Evolutionary conservation across 2,797 vertebrate species (phyloP).

Genomic region (Microcaecilia unicolor): DNA sequence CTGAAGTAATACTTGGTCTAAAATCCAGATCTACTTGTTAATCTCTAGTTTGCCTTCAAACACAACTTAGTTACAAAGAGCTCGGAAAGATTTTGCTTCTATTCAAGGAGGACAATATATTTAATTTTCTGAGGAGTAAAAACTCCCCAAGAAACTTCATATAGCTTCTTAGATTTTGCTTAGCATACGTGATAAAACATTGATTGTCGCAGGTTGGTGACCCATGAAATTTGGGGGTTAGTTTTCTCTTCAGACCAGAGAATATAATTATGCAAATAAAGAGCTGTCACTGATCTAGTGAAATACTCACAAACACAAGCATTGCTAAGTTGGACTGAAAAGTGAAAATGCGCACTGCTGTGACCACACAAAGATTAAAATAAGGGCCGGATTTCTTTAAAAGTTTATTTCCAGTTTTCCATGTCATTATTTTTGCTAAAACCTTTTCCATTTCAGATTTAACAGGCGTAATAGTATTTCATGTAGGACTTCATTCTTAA

Average conservation of each 20-base stretch:
- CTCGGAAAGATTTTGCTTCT: slow-evolving; percentile 52
- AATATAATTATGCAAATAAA: slow-evolving; percentile 99
- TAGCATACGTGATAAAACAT: slow-evolving; percentile 94
- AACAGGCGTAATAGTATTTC: too few relatives aligned
- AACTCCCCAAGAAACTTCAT: slow-evolving; percentile 77
- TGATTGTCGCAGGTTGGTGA: slow-evolving; percentile 97
- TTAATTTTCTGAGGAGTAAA: slow-evolving; percentile 60
- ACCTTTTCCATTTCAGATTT: too few relatives aligned
- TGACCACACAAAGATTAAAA: slow-evolving; percentile 23
- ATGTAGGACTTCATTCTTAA: too few relatives aligned
- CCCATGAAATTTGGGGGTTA: slow-evolving; percentile 98
- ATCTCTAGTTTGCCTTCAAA: slow-evolving; percentile 60
- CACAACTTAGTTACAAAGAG: slow-evolving; percentile 56
- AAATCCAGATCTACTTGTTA: slow-evolving; percentile 46
- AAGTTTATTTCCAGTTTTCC: too few relatives aligned
- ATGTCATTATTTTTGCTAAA: too few relatives aligned
- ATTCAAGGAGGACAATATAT: slow-evolving; percentile 54
- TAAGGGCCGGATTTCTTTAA: slow-evolving; percentile 39
- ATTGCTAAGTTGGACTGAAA: slow-evolving; percentile 55
- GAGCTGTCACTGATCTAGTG: slow-evolving; percentile 94
- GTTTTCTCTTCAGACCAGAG: slow-evolving; percentile 96
- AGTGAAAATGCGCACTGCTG: slow-evolving; percentile 44
- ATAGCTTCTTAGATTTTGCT: slow-evolving; percentile 76
- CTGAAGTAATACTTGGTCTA: slow-evolving; percentile 45
- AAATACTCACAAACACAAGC: slow-evolving; percentile 72